Evolutionary conservation across 2,113 vertebrate genomes (phyloP).

Genomic region (Dasyprocta punctata): DNA sequence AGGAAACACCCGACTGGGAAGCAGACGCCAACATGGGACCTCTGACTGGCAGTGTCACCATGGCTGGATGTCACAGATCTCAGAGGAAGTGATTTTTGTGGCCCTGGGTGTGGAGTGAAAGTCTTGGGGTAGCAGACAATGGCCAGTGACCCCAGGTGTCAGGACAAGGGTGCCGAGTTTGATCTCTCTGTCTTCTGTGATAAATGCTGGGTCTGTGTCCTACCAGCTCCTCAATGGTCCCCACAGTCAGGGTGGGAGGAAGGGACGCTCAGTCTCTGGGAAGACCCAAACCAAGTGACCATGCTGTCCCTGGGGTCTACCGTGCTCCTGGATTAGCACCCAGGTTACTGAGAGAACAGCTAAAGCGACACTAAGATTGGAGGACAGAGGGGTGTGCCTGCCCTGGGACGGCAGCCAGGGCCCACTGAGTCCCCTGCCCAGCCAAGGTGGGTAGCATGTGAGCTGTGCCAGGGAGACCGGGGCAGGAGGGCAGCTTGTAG

Average conservation of each 20-base stretch:
- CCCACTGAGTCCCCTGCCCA: background rate
- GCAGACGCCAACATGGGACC: rapidly evolving
- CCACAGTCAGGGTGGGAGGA: background rate
- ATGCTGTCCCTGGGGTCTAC: no score
- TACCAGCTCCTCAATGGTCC: background rate
- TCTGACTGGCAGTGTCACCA: rapidly evolving
- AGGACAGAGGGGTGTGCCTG: background rate
- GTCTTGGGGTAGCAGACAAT: background rate
- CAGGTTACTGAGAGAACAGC: background rate
- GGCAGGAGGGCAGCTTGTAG: background rate
- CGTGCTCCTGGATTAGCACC: background rate
- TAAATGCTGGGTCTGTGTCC: no score
- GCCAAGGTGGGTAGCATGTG: background rate
- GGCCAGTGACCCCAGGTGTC: background rate
- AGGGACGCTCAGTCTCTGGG: background rate
- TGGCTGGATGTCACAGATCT: no score
- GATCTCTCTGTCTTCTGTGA: background rate
- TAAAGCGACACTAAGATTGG: background rate
- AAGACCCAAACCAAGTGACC: background rate
- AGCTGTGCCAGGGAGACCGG: background rate
- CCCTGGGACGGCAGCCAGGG: background rate
- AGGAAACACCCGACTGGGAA: background rate
- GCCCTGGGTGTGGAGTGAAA: background rate
- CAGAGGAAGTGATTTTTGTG: background rate
- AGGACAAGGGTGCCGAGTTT: background rate